Base-by-base conservation (phyloP, 2,113 vertebrate species). In the Athene cunicularia region DNA sequence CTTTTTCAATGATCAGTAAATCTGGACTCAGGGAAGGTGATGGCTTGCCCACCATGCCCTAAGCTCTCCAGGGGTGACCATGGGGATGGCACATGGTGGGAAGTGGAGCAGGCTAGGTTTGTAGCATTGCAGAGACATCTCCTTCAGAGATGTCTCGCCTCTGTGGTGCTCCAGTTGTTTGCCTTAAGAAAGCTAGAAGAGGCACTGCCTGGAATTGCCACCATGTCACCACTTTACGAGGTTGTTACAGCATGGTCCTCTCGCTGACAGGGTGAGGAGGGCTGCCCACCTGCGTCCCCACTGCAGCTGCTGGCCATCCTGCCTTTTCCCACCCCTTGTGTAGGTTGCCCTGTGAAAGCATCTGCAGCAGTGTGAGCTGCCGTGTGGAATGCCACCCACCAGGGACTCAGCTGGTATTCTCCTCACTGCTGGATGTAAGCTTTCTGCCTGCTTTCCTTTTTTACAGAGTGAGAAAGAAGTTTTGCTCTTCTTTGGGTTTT, bases 291-390 rank as follows among this genome's bases (percentile, higher is more conserved):
- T 24, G 26, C 9, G 30, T 30, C 39, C 43, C 32, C 12, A 30
- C 11, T 26, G 6, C 35, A 45, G 43, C n/a, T 58, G 27, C 27
- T 0, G 0, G 13, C 10, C 22, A 1, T 28, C 20, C 72, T 32
- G 19, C 45, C 45, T n/a, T 30, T 32, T 27, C 27, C 43, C 8
- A 0, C 4, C 9, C 6, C n/a, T 49, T 5, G 6, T 30, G 12
- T 24, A 82, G 26, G 32, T 66, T 17, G 7, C 60, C 13, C 41
- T 45, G 28, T 3, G 7, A 71, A 87, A 49, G 19, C n/a, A 77
- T 6, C 41, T 49, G 35, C 2, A 9, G 9, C 12, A 68, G 14
- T 6, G 11, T 33, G 59, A 90, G 47, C 26, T 60, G 41, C 50
- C 28, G 1, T 11, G 6, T 11, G 9, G 66, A 86, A 95, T 87